Evolutionary conservation across 64 coral and sea anemone genomes (phyloP).

Genomic region (Platygyra sinensis): DNA sequence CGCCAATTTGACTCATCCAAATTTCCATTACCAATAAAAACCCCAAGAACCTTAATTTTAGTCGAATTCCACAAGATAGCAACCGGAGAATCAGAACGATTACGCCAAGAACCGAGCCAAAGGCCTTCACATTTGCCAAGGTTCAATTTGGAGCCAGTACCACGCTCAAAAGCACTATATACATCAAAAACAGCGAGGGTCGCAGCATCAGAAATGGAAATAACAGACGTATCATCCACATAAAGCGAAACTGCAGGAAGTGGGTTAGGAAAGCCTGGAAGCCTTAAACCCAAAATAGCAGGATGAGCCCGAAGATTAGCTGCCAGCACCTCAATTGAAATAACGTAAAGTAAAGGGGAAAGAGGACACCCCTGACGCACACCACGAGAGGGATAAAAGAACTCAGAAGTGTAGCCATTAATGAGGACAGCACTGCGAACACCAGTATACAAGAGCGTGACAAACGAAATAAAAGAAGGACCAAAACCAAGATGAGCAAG

Average conservation of each 20-base stretch:
- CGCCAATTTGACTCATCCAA: neutral
- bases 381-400: no score
- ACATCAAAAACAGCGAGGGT: slow-evolving; percentile 1
- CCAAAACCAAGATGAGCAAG: neutral
- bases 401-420: no score
- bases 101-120: slow-evolving; percentile 19
- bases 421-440: no score
- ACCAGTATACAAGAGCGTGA: no score
- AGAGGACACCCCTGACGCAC: slow-evolving; percentile 69
- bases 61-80: neutral
- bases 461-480: neutral
- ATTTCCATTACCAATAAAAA: slow-evolving; percentile 11
- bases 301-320: neutral
- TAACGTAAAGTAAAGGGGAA: slow-evolving; percentile 25
- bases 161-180: slow-evolving; percentile 9
- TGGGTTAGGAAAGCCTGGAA: neutral
- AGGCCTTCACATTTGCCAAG: slow-evolving; percentile 44
- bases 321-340: slow-evolving; percentile 23
- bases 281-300: neutral
- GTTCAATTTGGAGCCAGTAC: slow-evolving; percentile 18
- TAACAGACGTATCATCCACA: slow-evolving; percentile 31
- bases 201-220: neutral
- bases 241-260: slow-evolving; percentile 1
- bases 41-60: slow-evolving; percentile 9
- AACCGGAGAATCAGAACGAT: slow-evolving; percentile 24